phyloP scores from a whole-genome alignment of 2,113 vertebrate species.

The Pelobates fuscus region DNA sequence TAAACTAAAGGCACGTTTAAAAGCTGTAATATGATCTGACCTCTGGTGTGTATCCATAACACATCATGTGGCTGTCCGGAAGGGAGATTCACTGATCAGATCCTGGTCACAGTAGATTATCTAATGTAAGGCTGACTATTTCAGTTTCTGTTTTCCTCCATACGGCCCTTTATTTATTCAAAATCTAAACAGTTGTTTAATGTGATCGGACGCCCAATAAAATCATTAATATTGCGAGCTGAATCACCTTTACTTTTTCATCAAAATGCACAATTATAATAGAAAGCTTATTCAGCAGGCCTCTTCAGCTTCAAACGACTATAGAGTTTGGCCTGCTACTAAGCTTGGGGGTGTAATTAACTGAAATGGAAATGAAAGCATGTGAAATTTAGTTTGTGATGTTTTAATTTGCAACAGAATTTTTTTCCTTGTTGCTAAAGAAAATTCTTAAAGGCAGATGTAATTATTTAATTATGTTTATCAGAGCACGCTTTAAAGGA shows the following conservation, averaged over 20 bases:
- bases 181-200: slow-evolving; percentile 59
- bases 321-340: slow-evolving; percentile 76
- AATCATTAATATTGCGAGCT: slow-evolving; percentile 63
- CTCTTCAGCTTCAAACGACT: slow-evolving; percentile 77
- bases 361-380: slow-evolving; percentile 76
- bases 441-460: slow-evolving; percentile 76
- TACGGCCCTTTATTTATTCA: slow-evolving; percentile 36
- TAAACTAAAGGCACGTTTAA: slow-evolving; percentile 6
- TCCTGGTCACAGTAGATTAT: neutral
- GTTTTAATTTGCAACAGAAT: slow-evolving; percentile 77
- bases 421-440: slow-evolving; percentile 69
- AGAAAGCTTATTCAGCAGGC: slow-evolving; percentile 66
- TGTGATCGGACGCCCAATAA: slow-evolving; percentile 56
- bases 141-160: neutral
- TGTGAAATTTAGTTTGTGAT: slow-evolving; percentile 75
- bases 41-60: slow-evolving; percentile 1
- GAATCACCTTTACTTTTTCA: slow-evolving; percentile 67
- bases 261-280: slow-evolving; percentile 73
- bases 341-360: slow-evolving; percentile 85
- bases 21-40: slow-evolving; percentile 17
- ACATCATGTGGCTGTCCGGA: neutral
- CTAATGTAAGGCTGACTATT: neutral
- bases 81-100: neutral
- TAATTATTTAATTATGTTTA: slow-evolving; percentile 80
- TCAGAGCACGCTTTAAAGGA: slow-evolving; percentile 64